These are phyloP conservation scores for Salvelinus namaycush DNA, from an alignment of 2,113 vertebrate genomes.

Conservation along the genomic window DNA sequence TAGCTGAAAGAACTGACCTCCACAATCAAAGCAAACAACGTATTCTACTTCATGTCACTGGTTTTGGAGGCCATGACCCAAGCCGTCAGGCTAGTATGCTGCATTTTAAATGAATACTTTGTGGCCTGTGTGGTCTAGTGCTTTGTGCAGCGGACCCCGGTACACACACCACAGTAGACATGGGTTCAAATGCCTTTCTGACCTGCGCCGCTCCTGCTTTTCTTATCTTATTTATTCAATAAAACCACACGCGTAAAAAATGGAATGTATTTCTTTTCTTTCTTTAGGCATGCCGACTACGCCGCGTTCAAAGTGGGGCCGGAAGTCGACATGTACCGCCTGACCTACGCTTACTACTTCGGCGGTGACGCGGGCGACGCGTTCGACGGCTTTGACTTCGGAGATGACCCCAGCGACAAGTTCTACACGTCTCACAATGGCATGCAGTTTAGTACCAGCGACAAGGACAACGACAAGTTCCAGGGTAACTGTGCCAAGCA, in stretches of 20 bases:
- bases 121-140: no score
- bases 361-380: slow-evolving; percentile 90
- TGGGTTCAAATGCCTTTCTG: no score
- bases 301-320: slow-evolving; percentile 80
- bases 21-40: slow-evolving; percentile 30
- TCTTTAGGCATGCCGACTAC: slow-evolving; percentile 86
- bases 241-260: no score
- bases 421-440: slow-evolving; percentile 88
- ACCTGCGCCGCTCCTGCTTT: no score
- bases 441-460: slow-evolving; percentile 89
- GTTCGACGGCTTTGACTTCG: slow-evolving; percentile 87
- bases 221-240: no score
- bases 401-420: slow-evolving; percentile 87
- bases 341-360: slow-evolving; percentile 84
- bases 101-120: no score
- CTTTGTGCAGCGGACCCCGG: no score
- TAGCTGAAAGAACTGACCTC: slow-evolving; percentile 16
- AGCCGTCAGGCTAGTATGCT: no score
- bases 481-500: slow-evolving; percentile 86
- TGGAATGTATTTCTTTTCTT: background rate
- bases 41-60: background rate
- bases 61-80: no score
- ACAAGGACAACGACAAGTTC: slow-evolving; percentile 89
- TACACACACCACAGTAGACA: no score
- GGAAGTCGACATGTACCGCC: slow-evolving; percentile 85